phyloP scores from a whole-genome alignment of 2,113 vertebrate genomes.

The Romanogobio albipinnatus region DNA sequence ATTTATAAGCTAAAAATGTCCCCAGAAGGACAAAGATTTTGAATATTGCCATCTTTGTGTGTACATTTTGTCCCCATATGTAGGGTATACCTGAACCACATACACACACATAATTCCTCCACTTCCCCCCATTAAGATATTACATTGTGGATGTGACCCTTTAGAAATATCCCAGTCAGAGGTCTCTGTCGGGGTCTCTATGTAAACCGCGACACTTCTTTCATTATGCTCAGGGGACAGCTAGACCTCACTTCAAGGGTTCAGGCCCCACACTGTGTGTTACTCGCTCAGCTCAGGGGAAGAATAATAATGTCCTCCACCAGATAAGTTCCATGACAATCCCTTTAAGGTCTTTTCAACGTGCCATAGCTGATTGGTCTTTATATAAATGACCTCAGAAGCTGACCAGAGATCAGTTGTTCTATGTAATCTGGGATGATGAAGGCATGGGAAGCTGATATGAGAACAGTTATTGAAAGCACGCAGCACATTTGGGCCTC shows the following conservation, averaged over 20 bases:
- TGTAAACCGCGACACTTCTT: conserved; percentile 23
- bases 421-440: neutral
- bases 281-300: conserved; percentile 49
- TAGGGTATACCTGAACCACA: neutral
- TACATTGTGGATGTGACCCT: conserved; percentile 41
- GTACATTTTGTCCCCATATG: neutral
- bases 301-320: conserved; percentile 61
- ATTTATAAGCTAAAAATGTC: no score
- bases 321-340: conserved; percentile 62
- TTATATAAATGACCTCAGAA: conserved; percentile 44
- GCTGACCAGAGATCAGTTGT: conserved; percentile 42
- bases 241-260: conserved; percentile 47
- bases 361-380: conserved; percentile 52
- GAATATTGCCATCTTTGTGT: no score
- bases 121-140: conserved; percentile 53
- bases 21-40: no score
- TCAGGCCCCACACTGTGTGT: conserved; percentile 54
- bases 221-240: conserved; percentile 42
- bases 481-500: neutral
- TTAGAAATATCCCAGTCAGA: conserved; percentile 2
- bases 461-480: conserved; percentile 16
- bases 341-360: conserved; percentile 56
- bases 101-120: neutral
- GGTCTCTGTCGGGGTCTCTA: conserved; percentile 40
- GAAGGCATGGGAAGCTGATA: conserved; percentile 18